Percentiles rank a stretch among this genome's conserved stretches.
These are phyloP conservation scores for Tuberolachnus salignus DNA, from an alignment of 2,888 invertebrate species.

Conservation along the genomic window DNA sequence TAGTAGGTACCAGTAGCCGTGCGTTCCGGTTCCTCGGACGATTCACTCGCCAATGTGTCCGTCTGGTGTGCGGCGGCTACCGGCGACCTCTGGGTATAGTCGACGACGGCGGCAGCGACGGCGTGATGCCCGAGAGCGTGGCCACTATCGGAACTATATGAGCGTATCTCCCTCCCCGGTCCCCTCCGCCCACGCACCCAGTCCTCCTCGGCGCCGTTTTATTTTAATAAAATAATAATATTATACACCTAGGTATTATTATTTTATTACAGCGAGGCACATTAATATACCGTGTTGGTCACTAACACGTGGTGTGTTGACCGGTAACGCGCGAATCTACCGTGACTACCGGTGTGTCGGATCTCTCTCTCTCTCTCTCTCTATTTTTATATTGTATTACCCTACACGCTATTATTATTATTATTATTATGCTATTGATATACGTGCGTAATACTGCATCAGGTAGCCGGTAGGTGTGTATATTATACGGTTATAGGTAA, in stretches of 20 bases:
- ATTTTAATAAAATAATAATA: background rate
- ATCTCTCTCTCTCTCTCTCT: background rate
- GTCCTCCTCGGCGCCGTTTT: constrained; percentile 13
- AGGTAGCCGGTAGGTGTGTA: background rate
- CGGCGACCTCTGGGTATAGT: constrained; percentile 1
- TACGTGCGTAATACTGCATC: background rate
- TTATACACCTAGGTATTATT: background rate
- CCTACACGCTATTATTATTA: background rate
- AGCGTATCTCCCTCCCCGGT: constrained; percentile 38
- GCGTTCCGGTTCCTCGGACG: constrained; percentile 9
- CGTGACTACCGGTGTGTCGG: constrained; percentile 33
- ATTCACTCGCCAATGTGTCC: constrained; percentile 29
- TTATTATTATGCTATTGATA: background rate
- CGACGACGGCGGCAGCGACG: background rate
- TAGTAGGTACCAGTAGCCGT: background rate
- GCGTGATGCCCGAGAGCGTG: constrained; percentile 28
- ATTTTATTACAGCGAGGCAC: background rate
- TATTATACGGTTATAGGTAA: no score
- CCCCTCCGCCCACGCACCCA: background rate
- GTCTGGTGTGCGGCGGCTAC: background rate
- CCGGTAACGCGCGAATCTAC: constrained; percentile 42
- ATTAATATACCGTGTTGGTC: constrained; percentile 15
- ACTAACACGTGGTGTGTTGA: constrained; percentile 32
- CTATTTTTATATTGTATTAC: no score
- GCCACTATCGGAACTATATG: constrained; percentile 50